phyloP scores from a whole-genome alignment of 2,888 invertebrate genomes.

The Drosophila atroscutellata region DNA sequence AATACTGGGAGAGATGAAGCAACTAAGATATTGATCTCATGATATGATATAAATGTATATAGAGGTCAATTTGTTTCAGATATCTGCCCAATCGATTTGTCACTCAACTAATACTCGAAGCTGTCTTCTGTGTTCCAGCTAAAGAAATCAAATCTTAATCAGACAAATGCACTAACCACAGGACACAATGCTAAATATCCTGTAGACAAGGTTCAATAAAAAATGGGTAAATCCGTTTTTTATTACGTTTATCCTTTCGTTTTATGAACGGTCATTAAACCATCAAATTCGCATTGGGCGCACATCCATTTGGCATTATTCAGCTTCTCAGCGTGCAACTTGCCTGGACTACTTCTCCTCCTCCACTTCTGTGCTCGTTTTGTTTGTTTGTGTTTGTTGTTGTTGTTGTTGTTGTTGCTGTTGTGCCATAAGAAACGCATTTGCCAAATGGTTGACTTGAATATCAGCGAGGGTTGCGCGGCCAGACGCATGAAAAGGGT shows the following conservation, averaged over 20 bases:
- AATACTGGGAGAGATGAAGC: neutral
- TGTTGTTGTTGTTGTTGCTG: slow-evolving; percentile 1
- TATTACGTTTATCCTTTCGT: slow-evolving; percentile 59
- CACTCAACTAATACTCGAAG: neutral
- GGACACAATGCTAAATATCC: neutral
- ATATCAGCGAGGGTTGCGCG: neutral
- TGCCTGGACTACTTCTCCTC: neutral
- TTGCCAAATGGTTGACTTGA: slow-evolving; percentile 48
- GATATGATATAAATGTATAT: neutral
- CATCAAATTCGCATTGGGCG: slow-evolving; percentile 69
- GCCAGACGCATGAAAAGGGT: neutral
- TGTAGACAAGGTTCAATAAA: slow-evolving; percentile 6
- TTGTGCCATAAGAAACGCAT: slow-evolving; percentile 39
- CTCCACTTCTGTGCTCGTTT: neutral
- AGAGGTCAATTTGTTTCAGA: neutral
- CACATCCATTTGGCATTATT: slow-evolving; percentile 45
- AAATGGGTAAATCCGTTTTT: slow-evolving; percentile 52
- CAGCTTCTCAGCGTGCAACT: neutral
- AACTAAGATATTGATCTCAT: neutral
- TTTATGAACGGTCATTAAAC: slow-evolving; percentile 64
- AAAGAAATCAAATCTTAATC: neutral
- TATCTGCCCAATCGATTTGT: neutral
- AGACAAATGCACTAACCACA: neutral
- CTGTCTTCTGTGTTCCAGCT: neutral
- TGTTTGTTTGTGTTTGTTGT: slow-evolving; percentile 9